Percentiles rank a stretch among this genome's conserved stretches.
Conservation (phyloP, 2,113 vertebrate genomes). For the Myotis davidii region DNA sequence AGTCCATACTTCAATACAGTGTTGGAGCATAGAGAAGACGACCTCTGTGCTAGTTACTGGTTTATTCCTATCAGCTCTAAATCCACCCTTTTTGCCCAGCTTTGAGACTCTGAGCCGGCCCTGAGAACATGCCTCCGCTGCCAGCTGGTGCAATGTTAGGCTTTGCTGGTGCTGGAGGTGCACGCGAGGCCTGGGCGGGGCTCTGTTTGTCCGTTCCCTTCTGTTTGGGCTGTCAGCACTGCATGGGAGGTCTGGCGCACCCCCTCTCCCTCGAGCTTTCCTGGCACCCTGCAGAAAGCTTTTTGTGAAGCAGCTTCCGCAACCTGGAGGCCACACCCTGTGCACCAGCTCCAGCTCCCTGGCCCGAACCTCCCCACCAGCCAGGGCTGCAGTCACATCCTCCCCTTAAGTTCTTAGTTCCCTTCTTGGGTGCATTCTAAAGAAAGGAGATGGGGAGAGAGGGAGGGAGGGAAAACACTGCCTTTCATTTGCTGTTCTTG, state of each 20-base stretch:
- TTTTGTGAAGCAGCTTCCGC: background rate
- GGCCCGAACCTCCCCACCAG: background rate
- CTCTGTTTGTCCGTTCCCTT: background rate
- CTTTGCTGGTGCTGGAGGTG: background rate
- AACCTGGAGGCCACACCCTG: background rate
- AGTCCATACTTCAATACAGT: background rate
- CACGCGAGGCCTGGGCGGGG: rapidly evolving
- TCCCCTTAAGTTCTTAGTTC: background rate
- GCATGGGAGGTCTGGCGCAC: background rate
- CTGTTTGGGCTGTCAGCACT: background rate
- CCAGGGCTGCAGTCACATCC: background rate
- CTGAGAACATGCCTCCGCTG: background rate
- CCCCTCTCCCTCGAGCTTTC: background rate
- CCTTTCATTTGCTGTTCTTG: background rate
- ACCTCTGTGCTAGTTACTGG: too few species aligned
- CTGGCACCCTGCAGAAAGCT: background rate
- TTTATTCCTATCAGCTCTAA: background rate
- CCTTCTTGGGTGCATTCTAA: background rate
- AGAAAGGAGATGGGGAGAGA: background rate
- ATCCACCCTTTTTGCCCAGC: background rate
- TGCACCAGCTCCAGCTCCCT: background rate
- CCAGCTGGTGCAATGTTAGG: background rate
- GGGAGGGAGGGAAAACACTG: background rate
- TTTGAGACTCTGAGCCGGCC: background rate
- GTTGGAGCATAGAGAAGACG: background rate